Evolutionary conservation across 2,797 vertebrate genomes (phyloP).

Genomic region (Pelodytes ibericus): DNA sequence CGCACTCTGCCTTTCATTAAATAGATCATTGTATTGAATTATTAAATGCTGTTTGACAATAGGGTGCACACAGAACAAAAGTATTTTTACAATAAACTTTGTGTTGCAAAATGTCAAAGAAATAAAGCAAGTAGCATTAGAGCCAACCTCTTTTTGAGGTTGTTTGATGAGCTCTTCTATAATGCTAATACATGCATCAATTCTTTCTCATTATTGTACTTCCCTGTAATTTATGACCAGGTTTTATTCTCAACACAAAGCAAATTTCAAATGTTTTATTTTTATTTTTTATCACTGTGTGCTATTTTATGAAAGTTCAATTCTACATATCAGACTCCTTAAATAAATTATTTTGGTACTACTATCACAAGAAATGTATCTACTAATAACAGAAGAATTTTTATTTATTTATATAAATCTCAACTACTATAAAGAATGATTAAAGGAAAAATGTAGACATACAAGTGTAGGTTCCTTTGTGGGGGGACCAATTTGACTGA

Average conservation of each 20-base stretch:
- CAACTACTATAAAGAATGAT: no score
- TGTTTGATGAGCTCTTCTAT: slow-evolving; percentile 43
- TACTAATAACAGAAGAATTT: no score
- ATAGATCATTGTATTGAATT: slow-evolving; percentile 43
- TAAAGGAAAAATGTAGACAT: no score
- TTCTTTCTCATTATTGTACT: slow-evolving; percentile 23
- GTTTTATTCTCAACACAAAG: background rate
- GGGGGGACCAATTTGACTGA: no score
- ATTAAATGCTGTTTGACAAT: slow-evolving; percentile 42
- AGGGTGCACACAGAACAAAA: slow-evolving; percentile 34
- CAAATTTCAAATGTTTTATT: no score
- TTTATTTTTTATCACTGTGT: no score
- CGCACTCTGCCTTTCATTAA: slow-evolving; percentile 40
- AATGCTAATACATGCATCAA: slow-evolving; percentile 29
- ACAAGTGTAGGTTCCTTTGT: no score
- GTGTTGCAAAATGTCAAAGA: slow-evolving; percentile 41
- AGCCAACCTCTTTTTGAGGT: slow-evolving; percentile 9
- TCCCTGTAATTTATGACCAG: slow-evolving; percentile 18
- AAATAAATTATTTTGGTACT: no score
- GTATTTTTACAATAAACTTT: slow-evolving; percentile 37
- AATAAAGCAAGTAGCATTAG: slow-evolving; percentile 37
- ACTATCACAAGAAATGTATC: no score
- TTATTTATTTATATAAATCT: no score
- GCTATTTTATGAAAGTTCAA: no score
- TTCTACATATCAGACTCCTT: no score